Conservation (phyloP, 1,140 invertebrate genomes). For the Procambarus clarkii region DNA sequence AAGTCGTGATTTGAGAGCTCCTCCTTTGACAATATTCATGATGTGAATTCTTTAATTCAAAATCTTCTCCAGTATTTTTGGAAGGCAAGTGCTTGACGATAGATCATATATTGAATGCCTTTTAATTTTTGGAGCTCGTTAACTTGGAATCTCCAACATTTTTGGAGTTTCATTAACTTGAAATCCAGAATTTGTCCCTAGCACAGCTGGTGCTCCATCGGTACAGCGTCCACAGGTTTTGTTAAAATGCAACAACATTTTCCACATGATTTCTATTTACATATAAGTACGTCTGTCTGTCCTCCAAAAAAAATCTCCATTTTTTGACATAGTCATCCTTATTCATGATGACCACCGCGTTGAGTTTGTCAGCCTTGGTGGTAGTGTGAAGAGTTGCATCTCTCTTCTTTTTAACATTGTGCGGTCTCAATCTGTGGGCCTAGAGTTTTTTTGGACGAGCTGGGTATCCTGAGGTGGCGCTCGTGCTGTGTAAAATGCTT, state of each 20-base stretch:
- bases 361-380: too few relatives aligned
- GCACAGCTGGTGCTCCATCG: slow-evolving; percentile 20
- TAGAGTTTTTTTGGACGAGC: too few relatives aligned
- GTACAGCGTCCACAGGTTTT: neutral
- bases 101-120: slow-evolving; percentile 8
- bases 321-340: too few relatives aligned
- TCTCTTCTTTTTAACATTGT: too few relatives aligned
- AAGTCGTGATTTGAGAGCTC: slow-evolving; percentile 18
- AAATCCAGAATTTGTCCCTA: slow-evolving; percentile 21
- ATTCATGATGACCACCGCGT: too few relatives aligned
- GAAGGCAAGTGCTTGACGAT: slow-evolving; percentile 33
- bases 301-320: too few relatives aligned
- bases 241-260: neutral
- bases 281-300: too few relatives aligned
- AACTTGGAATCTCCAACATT: neutral
- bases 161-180: neutral
- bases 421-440: too few relatives aligned
- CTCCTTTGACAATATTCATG: neutral
- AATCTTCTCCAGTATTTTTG: slow-evolving; percentile 1
- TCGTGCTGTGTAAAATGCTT: too few relatives aligned
- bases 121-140: slow-evolving; percentile 30
- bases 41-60: neutral
- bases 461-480: too few relatives aligned
- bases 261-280: too few relatives aligned
- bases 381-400: too few relatives aligned